Evolutionary conservation across 1,140 invertebrate species (phyloP).

Genomic region (Ooceraea biroi): DNA sequence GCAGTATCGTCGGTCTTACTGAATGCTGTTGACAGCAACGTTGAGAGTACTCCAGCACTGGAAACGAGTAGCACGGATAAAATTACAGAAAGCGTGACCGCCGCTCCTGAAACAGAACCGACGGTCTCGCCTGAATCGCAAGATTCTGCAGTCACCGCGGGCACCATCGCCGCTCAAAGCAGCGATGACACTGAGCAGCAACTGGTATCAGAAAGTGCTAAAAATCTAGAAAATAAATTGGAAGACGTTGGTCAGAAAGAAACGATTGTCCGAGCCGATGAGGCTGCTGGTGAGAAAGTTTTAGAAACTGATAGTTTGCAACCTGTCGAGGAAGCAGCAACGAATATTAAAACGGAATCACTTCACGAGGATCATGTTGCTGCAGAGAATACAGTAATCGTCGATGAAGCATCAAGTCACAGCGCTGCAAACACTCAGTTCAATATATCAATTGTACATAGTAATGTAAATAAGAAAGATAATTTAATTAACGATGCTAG

Average conservation of each 20-base stretch:
- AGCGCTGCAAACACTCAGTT: not conserved
- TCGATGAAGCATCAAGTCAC: slow-evolving; percentile 2
- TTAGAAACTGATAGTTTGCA: slow-evolving; percentile 1
- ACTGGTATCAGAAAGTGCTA: not conserved
- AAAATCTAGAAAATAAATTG: not conserved
- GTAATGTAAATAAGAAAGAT: slow-evolving; percentile 65
- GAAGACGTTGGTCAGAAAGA: slow-evolving; percentile 12
- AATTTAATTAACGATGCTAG: slow-evolving; percentile 23
- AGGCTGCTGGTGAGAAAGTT: slow-evolving; percentile 7
- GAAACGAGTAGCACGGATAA: not conserved
- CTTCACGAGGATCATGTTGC: not conserved
- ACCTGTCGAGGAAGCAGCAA: not conserved
- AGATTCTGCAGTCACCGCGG: not conserved
- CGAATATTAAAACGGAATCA: not conserved
- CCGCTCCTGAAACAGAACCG: not conserved
- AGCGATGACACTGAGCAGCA: not conserved
- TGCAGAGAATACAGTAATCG: not conserved
- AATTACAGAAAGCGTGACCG: not conserved
- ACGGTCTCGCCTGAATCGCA: not conserved
- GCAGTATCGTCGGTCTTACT: not conserved
- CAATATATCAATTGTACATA: slow-evolving; percentile 58
- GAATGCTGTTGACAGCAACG: not conserved
- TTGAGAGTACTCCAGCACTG: slow-evolving; percentile 21
- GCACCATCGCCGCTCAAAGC: not conserved
- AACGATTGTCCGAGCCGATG: slow-evolving; percentile 30